phyloP scores from a whole-genome alignment of 2,888 invertebrate genomes.

The Ormyrus nitidulus region DNA sequence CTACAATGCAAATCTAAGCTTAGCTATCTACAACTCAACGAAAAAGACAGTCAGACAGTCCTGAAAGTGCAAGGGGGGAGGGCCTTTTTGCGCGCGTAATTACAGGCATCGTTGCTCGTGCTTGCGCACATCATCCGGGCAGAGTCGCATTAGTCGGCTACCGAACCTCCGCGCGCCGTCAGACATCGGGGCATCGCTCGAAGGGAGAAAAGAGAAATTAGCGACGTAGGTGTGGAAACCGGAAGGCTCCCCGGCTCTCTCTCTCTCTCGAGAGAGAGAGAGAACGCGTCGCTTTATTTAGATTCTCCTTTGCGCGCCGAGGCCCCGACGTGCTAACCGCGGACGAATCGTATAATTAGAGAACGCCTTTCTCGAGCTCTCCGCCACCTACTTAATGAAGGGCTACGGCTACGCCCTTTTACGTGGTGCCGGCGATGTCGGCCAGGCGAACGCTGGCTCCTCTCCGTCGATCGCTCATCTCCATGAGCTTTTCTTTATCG shows the following conservation, averaged over 20 bases:
- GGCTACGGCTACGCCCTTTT: slow-evolving; percentile 10
- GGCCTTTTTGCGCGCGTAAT: slow-evolving; percentile 18
- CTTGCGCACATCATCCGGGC: neutral
- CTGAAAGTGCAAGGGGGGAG: slow-evolving; percentile 3
- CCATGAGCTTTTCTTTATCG: no score
- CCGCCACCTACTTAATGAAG: slow-evolving; percentile 47
- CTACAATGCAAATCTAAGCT: slow-evolving; percentile 6
- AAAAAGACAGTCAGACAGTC: neutral
- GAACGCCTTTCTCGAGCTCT: neutral
- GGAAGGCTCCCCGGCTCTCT: slow-evolving; percentile 3
- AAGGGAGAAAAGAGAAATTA: slow-evolving; percentile 20
- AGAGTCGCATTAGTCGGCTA: slow-evolving; percentile 21
- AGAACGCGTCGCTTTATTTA: neutral
- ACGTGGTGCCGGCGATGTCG: no score
- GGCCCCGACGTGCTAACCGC: slow-evolving; percentile 5
- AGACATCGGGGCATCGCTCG: neutral
- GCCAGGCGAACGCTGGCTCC: no score
- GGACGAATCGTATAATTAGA: slow-evolving; percentile 43
- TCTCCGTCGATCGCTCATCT: no score
- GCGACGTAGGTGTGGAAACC: slow-evolving; percentile 37
- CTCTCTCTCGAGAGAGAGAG: neutral
- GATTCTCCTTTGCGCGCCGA: neutral
- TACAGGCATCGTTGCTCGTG: slow-evolving; percentile 1
- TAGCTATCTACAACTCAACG: neutral
- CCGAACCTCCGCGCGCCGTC: neutral